A percentile compares a stretch with the other conserved stretches of the same genome.
Conservation (phyloP, 2,113 vertebrate genomes). For the Danio rerio region DNA sequence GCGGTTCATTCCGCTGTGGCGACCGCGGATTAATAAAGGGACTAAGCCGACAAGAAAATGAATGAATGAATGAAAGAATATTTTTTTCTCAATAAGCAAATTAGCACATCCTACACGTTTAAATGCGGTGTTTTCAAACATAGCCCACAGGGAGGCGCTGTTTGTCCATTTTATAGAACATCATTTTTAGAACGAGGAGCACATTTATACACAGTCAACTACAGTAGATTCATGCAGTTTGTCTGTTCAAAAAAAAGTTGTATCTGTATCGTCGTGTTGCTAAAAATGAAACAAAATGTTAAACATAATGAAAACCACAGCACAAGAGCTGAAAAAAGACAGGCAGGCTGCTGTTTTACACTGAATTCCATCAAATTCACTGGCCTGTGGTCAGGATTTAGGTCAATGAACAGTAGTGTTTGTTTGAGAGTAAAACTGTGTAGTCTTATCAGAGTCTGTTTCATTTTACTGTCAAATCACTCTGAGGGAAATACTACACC, state of each 20-base stretch:
- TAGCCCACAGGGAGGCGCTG: conserved; percentile 32
- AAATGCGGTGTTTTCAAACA: not conserved
- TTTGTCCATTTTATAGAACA: not conserved
- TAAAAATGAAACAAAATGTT: not conserved
- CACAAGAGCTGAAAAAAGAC: not conserved
- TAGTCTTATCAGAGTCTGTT: not conserved
- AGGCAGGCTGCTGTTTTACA: not conserved
- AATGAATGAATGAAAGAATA: too few relatives aligned
- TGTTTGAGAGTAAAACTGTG: not conserved
- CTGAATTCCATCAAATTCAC: conserved; percentile 54
- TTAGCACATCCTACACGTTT: not conserved
- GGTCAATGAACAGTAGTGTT: not conserved
- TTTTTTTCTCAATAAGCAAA: too few relatives aligned
- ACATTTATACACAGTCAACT: too few relatives aligned
- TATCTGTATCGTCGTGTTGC: too few relatives aligned
- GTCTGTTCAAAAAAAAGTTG: not conserved
- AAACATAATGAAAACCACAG: not conserved
- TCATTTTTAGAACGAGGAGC: too few relatives aligned
- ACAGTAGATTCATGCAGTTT: not conserved
- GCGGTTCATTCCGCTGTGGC: too few relatives aligned
- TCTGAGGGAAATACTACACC: conserved; percentile 26
- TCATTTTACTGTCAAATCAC: conserved; percentile 55
- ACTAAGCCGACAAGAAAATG: too few relatives aligned
- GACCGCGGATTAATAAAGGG: too few relatives aligned
- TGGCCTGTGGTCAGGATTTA: conserved; percentile 8